Percentiles rank a stretch among this genome's conserved stretches.
These are phyloP conservation scores for Ectropis crepuscularia DNA, from an alignment of 2,888 invertebrate species.

Conservation along the genomic window DNA sequence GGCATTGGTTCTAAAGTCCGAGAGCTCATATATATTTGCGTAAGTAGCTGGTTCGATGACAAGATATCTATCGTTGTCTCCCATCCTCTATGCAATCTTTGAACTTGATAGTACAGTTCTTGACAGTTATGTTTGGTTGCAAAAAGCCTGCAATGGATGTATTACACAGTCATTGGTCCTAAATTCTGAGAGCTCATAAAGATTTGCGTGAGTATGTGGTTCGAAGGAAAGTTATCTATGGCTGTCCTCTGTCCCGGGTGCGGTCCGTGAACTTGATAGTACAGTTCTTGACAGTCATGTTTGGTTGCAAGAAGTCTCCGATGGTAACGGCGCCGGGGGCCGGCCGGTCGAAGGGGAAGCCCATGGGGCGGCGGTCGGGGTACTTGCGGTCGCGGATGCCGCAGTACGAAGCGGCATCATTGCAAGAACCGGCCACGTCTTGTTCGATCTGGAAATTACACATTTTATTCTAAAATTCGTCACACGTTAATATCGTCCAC, in stretches of 20 bases:
- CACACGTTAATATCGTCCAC: no score
- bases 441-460: conserved; percentile 74
- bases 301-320: conserved; percentile 88
- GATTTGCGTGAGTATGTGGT: neutral
- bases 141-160: no score
- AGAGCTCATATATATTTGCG: neutral
- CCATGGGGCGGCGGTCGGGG: conserved; percentile 88
- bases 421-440: conserved; percentile 81
- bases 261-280: conserved; percentile 85
- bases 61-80: no score
- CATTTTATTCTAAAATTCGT: neutral
- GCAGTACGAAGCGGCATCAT: conserved; percentile 88
- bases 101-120: no score
- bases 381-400: conserved; percentile 88
- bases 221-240: neutral
- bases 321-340: conserved; percentile 85
- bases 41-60: no score
- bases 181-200: neutral
- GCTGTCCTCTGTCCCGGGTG: conserved; percentile 60
- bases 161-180: no score
- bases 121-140: no score
- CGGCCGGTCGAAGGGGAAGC: conserved; percentile 91
- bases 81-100: no score
- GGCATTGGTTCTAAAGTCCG: no score
- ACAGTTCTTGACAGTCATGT: conserved; percentile 88